A percentile compares a stretch with the other conserved stretches of the same genome.
phyloP scores from a whole-genome alignment of 1,140 invertebrate species.

The Zophobas atratus region DNA sequence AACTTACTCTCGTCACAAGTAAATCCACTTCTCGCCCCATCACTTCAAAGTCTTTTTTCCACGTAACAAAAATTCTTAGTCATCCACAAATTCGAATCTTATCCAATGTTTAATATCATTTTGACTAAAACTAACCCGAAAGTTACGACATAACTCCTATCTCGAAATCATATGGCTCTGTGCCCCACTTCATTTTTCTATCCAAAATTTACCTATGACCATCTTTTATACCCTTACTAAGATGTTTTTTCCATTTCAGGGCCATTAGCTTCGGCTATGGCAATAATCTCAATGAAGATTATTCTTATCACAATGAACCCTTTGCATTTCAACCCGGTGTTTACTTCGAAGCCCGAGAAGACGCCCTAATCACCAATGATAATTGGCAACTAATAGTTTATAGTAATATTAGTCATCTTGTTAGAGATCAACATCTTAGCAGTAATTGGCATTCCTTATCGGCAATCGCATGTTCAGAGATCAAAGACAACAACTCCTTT shows the following conservation, averaged over 20 bases:
- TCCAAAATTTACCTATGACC: too few relatives aligned
- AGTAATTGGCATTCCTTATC: neutral
- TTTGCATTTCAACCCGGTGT: neutral
- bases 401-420: neutral
- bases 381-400: neutral
- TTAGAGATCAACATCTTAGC: neutral
- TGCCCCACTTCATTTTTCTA: too few relatives aligned
- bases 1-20: too few relatives aligned
- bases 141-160: too few relatives aligned
- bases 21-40: too few relatives aligned
- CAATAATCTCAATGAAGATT: too few relatives aligned
- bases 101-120: neutral
- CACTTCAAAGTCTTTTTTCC: too few relatives aligned
- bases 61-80: too few relatives aligned
- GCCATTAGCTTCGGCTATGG: neutral
- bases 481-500: neutral
- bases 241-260: neutral
- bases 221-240: neutral
- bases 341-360: neutral
- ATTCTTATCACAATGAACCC: neutral
- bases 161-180: too few relatives aligned
- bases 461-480: neutral
- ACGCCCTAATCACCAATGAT: neutral
- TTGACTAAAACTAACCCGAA: too few relatives aligned
- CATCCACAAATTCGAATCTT: too few relatives aligned